Evolutionary conservation across 2,888 invertebrate genomes (phyloP).

Genomic region (Hesperia comma): DNA sequence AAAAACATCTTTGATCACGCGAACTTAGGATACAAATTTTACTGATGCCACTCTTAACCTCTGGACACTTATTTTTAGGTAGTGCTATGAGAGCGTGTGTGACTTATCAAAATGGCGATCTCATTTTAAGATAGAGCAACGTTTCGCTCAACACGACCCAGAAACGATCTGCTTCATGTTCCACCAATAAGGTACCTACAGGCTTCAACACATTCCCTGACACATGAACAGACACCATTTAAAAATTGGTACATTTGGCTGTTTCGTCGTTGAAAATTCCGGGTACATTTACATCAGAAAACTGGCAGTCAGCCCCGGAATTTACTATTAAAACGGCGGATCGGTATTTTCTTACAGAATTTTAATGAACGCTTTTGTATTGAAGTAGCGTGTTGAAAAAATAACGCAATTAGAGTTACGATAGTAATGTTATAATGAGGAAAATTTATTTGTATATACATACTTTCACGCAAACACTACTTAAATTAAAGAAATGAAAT

Average conservation of each 20-base stretch:
- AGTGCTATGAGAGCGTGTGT: too few relatives aligned
- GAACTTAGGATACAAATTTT: too few relatives aligned
- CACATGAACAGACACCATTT: not conserved
- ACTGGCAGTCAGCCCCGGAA: not conserved
- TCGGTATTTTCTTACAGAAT: not conserved
- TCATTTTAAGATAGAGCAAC: too few relatives aligned
- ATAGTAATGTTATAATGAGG: not conserved
- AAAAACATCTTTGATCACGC: too few relatives aligned
- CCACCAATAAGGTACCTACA: too few relatives aligned
- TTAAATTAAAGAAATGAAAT: not conserved
- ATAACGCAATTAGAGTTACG: not conserved
- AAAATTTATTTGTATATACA: not conserved
- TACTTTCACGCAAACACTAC: not conserved
- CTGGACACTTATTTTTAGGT: too few relatives aligned
- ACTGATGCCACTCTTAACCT: too few relatives aligned
- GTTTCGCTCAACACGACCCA: too few relatives aligned
- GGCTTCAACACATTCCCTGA: too few relatives aligned
- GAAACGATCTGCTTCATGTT: too few relatives aligned
- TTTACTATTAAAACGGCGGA: not conserved
- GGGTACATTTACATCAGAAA: not conserved
- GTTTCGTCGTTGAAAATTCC: not conserved
- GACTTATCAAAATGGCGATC: too few relatives aligned
- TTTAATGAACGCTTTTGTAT: not conserved
- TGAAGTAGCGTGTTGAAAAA: not conserved
- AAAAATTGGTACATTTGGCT: not conserved